phyloP scores from a whole-genome alignment of 2,888 invertebrate genomes.

The Malacosoma neustria region DNA sequence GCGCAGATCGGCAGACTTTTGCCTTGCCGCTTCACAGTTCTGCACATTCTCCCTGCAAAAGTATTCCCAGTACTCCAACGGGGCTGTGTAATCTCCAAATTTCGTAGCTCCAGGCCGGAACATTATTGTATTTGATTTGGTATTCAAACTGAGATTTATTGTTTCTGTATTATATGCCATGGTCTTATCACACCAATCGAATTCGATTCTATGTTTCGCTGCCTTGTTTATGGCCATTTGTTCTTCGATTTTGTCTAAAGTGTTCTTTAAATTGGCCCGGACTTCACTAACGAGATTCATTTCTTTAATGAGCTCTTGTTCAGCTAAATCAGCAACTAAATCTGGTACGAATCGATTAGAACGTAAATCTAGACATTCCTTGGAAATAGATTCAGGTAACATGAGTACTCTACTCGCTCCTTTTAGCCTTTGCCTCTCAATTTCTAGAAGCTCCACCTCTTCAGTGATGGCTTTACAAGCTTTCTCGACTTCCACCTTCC shows the following conservation, averaged over 20 bases:
- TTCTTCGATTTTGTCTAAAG: conserved; percentile 78
- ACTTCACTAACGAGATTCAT: conserved; percentile 81
- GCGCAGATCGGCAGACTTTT: conserved; percentile 82
- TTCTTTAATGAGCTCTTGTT: conserved; percentile 86
- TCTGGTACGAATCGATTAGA: conserved; percentile 82
- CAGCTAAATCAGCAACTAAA: conserved; percentile 83
- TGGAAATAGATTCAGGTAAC: conserved; percentile 83
- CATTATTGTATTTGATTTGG: conserved; percentile 80
- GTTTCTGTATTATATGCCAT: conserved; percentile 86
- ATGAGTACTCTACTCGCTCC: conserved; percentile 79
- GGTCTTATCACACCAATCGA: conserved; percentile 94
- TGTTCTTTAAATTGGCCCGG: conserved; percentile 74
- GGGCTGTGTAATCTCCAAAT: conserved; percentile 81
- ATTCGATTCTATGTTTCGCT: conserved; percentile 87
- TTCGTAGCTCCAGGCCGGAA: conserved; percentile 88
- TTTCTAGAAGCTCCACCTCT: conserved; percentile 81
- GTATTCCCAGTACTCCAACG: conserved; percentile 87
- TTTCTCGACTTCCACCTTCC: conserved; percentile 84
- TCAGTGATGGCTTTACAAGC: conserved; percentile 80
- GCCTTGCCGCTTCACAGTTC: conserved; percentile 83
- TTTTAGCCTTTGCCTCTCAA: conserved; percentile 79
- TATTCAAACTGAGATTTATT: conserved; percentile 79
- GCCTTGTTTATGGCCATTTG: conserved; percentile 85
- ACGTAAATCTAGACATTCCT: conserved; percentile 83
- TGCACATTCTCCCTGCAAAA: conserved; percentile 86